Conservation (phyloP, 1,140 invertebrate species). For the Zaprionus taronus region DNA sequence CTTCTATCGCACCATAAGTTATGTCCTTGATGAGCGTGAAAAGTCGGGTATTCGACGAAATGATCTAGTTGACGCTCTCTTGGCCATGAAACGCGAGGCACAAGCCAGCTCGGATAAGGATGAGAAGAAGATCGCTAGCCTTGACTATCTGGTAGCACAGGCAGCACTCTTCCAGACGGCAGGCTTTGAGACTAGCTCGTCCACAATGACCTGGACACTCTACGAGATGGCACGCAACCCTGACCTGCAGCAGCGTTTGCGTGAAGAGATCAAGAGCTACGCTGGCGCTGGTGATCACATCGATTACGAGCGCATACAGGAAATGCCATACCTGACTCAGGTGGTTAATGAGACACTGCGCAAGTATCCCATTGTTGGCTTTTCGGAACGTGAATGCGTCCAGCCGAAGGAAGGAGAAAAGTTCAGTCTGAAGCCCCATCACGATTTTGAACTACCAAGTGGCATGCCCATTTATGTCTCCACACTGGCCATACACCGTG, state of each 20-base stretch:
- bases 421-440: conserved; percentile 53
- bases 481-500: conserved; percentile 57
- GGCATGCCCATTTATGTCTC: conserved; percentile 65
- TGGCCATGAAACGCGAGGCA: conserved; percentile 76
- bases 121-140: conserved; percentile 9
- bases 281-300: conserved; percentile 85
- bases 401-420: conserved; percentile 51
- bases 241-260: conserved; percentile 87
- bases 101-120: conserved; percentile 32
- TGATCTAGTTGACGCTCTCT: conserved; percentile 84
- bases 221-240: conserved; percentile 88
- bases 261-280: conserved; percentile 87
- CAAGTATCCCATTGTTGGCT: conserved; percentile 60
- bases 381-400: conserved; percentile 60
- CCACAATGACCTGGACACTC: conserved; percentile 87
- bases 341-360: conserved; percentile 85
- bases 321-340: conserved; percentile 87
- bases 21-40: conserved; percentile 75
- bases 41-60: conserved; percentile 60
- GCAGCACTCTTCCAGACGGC: conserved; percentile 89
- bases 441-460: conserved; percentile 57
- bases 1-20: conserved; percentile 67
- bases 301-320: conserved; percentile 87
- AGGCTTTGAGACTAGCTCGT: conserved; percentile 91
- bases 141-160: conserved; percentile 87